Base-by-base conservation (phyloP, 2,113 vertebrate species). In the Piaya cayana region DNA sequence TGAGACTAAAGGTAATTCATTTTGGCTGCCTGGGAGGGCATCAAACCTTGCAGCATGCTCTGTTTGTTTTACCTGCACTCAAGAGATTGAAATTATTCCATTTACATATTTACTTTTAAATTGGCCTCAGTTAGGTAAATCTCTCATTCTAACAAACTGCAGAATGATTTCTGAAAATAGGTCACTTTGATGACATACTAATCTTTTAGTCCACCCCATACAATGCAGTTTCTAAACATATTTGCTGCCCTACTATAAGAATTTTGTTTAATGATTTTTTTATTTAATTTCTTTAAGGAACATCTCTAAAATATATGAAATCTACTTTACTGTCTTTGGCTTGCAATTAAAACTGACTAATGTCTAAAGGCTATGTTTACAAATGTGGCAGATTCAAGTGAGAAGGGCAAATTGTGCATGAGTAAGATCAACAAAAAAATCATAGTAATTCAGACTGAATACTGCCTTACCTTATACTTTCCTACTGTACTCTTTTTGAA, bases 91-190 rank as follows among this genome's bases (percentile, higher is more conserved):
- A 96, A 93, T 95, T 80, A 94, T 93, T 96, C 58, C 60, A 92
- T 90, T 95, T 92, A 84, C 67, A 91, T 15, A 77, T 56, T 76
- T 87, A 87, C 47, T 82, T 95, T 92, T 88, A 93, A 97, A 94
- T 64, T 62, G 8, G 34, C 76, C 67, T 84, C 1, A 0, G 26
- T 85, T 95, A 82, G 82, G 89, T 94, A 95, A 95, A 76, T 88
- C 29, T 89, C 80, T 94, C 52, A 89, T 88, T 88, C 47, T 90
- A 80, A 93, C 27, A 86, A 90, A 91, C 30, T 74, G 62, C 52
- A 2, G 2, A 87, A 42, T 15, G 32, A 90, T 87, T 93, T 92
- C 70, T 86, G 55, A 88, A 92, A 94, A 87, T 27, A 80, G 65
- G 81, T 67, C 8, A 78, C 95, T 96, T 62, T 68, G 59, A 83